Base-by-base conservation (phyloP, 2,888 invertebrate genomes). In the Bimastos eiseni region DNA sequence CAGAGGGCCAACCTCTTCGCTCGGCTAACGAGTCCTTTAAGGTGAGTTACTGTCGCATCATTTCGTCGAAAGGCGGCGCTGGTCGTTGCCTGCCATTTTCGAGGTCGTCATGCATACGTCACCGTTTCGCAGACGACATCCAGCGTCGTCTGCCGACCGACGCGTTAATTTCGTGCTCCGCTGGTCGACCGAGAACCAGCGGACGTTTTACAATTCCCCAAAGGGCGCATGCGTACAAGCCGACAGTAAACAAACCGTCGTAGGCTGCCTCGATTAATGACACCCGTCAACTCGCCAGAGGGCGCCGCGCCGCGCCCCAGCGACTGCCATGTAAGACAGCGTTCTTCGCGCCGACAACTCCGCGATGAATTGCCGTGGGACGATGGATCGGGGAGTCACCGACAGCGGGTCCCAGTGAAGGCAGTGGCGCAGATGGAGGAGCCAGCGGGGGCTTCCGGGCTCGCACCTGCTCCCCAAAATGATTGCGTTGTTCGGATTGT, bases 21-120 rank as follows among this genome's bases (percentile, higher is more conserved):
- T n/a, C 70, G 70, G 70, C 70, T 70, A 70, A 70, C 70, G 70
- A 70, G 70, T 70, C 70, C 70, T 70, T 70, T 70, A 70, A 70
- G n/a, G 70, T 70, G 70, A 70, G 70, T 70, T 70, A 70, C 70
- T 70, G 70, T 70, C 70, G 70, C 70, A 70, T 70, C 70, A 70
- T 30, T 70, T 70, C 70, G 70, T 70, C 70, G 70, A 70, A 70
- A 70, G 70, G 70, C 70, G 70, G 70, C 70, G 70, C 70, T 70
- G 70, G 70, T 70, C 70, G 70, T 70, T 70, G 70, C 30, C 70
- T 70, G 70, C 70, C 70, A 70, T 70, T 70, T 70, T 70, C 70
- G 30, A 70, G 70, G 70, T 70, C 70, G 70, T 70, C 70, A 70
- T n/a, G 70, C 70, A 70, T 70, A 70, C 70, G 70, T 70, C 70